Conservation (phyloP, 2,888 invertebrate species). For the Macrostomum cliftonense region DNA sequence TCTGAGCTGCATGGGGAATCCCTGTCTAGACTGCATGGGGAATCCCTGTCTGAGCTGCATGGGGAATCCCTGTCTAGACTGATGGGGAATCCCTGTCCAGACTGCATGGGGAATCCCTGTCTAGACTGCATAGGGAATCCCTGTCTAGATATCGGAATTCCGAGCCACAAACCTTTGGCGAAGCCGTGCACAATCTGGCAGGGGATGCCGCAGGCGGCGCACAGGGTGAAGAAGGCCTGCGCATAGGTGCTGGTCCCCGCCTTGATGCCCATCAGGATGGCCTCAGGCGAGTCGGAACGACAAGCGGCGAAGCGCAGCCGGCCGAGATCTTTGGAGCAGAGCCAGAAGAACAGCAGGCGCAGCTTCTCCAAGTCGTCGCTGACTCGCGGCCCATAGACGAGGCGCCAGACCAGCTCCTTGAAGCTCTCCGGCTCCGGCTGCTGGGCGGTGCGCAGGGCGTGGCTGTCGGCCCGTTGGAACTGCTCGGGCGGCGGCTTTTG, state of each 20-base stretch:
- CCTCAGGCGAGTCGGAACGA: constrained; percentile 3
- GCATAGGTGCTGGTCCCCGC: constrained; percentile 4
- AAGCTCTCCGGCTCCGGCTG: constrained; percentile 23
- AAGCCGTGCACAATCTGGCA: no score
- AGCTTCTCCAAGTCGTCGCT: constrained; percentile 7
- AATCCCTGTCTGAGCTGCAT: no score
- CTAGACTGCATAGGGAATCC: no score
- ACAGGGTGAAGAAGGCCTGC: constrained; percentile 5
- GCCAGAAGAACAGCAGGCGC: constrained; percentile 4
- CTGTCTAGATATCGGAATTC: no score
- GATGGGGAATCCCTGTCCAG: no score
- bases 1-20: no score
- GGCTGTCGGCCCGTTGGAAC: constrained; percentile 26
- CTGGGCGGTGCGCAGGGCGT: constrained; percentile 36
- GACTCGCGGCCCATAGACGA: neutral
- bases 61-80: no score
- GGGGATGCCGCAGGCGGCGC: neutral
- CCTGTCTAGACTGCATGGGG: no score
- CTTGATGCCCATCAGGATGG: constrained; percentile 4
- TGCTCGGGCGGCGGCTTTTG: no score
- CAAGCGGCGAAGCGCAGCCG: neutral
- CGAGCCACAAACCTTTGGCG: no score
- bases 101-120: no score
- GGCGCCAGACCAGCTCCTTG: constrained; percentile 1
- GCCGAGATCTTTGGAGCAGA: constrained; percentile 3